Base-by-base conservation (phyloP, 2,113 vertebrate genomes). In the Oxyura jamaicensis region DNA sequence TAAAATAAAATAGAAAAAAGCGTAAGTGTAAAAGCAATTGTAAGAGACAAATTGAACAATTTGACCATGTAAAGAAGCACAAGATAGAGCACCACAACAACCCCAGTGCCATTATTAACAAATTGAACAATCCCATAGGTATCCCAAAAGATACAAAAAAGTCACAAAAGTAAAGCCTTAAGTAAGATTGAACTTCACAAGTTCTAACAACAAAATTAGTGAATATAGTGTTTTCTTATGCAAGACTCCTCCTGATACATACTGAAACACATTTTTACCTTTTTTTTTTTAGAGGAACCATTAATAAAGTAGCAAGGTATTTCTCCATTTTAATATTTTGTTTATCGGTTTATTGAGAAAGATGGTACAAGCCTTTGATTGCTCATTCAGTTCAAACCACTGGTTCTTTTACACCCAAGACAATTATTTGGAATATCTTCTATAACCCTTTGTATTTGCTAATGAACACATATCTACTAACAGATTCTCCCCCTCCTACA, bases 1-100 rank as follows among this genome's bases (percentile, higher is more conserved):
- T 99, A 94, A 97, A 95, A 97, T 82, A 95, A 96, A 96, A 83
- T 1, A 78, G 69, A 93, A 92, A 95, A 95, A 88, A 89, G 39
- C 31, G 33, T 36, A 85, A 86, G 29, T 22, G 31, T 68, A 88
- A 96, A 82, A 3, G 31, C 42, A 90, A 63, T 13, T 0, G 1
- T 33, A 81, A 89, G 15, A 48, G 23, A 68, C 56, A 31, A n/a
- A 23, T 58, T 93, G 55, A 36, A 13, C 71, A 95, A 67, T 22
- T 42, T 44, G 90, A 31, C n/a, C 13, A 71, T 5, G 41, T 17
- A 68, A 25, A 83, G 18, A 12, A 85, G n/a, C 11, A 35, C 10
- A 7, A 31, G 22, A 91, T 90, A 25, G 0, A 71, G 21, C 10
- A 90, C 11, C 39, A 41, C n/a, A 69, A 48, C 12, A 68, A 90